These are phyloP conservation scores for Trichogramma dendrolimi DNA, from an alignment of 2,888 invertebrate species.

Conservation along the genomic window DNA sequence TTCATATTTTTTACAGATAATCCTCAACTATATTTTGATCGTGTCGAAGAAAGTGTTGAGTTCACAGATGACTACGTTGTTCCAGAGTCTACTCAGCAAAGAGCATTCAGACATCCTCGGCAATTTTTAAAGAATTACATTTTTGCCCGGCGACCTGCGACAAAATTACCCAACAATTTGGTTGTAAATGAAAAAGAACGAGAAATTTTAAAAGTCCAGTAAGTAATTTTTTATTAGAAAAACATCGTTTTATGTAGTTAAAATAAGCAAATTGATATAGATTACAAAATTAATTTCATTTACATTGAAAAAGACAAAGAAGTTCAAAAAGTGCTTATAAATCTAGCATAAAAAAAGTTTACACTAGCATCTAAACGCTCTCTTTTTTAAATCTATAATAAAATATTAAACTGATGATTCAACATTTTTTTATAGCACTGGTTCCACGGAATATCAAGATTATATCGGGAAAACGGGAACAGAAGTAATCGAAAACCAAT, in stretches of 20 bases:
- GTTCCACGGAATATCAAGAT: conserved; percentile 36
- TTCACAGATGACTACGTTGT: conserved; percentile 37
- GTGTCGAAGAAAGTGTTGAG: not conserved
- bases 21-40: too few species aligned
- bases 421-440: conserved; percentile 34
- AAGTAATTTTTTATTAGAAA: too few species aligned
- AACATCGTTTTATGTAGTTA: conserved; percentile 35
- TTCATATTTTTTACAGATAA: too few species aligned
- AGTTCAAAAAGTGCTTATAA: not conserved
- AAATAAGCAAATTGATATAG: not conserved
- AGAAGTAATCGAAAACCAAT: conserved; percentile 30
- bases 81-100: conserved; percentile 38
- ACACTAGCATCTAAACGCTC: not conserved
- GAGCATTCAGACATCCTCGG: conserved; percentile 36
- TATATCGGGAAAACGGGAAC: conserved; percentile 35
- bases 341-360: not conserved
- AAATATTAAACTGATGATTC: not conserved
- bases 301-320: too few species aligned
- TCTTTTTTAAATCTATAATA: too few species aligned
- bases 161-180: conserved; percentile 31
- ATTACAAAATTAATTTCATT: too few species aligned
- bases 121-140: conserved; percentile 1
- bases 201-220: conserved; percentile 24
- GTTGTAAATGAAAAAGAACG: conserved; percentile 35
- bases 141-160: too few species aligned